Evolutionary conservation across 2,113 vertebrate genomes (phyloP).

Genomic region (Struthidea cinerea): DNA sequence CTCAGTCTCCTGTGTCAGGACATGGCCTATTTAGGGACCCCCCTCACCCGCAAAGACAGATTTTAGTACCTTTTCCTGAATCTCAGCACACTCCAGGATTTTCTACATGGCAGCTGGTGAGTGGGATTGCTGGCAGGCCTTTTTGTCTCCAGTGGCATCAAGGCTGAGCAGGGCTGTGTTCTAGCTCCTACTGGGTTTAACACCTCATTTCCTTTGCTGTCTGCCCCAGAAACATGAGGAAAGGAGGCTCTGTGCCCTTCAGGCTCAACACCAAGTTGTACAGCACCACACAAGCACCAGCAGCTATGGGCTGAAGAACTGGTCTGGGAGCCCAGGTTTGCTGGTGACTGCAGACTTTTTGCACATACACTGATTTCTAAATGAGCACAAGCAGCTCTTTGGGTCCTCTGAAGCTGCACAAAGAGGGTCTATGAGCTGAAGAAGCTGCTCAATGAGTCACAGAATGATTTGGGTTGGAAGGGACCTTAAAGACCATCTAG

Average conservation of each 20-base stretch:
- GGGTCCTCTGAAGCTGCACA: background rate
- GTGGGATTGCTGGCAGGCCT: constrained; percentile 51
- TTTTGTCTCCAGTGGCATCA: background rate
- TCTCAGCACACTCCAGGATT: background rate
- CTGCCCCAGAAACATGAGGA: background rate
- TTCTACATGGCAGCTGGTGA: constrained; percentile 30
- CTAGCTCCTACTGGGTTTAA: constrained; percentile 19
- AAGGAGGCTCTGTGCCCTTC: background rate
- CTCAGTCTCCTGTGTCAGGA: background rate
- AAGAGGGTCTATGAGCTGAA: background rate
- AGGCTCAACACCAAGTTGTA: background rate
- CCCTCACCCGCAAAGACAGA: background rate
- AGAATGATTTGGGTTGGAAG: background rate
- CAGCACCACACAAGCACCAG: background rate
- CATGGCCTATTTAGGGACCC: background rate
- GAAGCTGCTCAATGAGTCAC: background rate
- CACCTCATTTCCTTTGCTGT: background rate
- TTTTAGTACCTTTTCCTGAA: background rate
- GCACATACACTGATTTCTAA: background rate
- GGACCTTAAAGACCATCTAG: background rate
- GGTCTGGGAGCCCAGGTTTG: background rate
- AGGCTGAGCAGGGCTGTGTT: constrained; percentile 20
- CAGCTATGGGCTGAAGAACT: background rate
- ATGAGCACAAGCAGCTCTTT: background rate
- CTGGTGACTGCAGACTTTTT: background rate